Evolutionary conservation across 1,140 invertebrate genomes (phyloP), one percentile per base, ranked within the genome.

Genomic region (Macrocentrus cingulum): DNA sequence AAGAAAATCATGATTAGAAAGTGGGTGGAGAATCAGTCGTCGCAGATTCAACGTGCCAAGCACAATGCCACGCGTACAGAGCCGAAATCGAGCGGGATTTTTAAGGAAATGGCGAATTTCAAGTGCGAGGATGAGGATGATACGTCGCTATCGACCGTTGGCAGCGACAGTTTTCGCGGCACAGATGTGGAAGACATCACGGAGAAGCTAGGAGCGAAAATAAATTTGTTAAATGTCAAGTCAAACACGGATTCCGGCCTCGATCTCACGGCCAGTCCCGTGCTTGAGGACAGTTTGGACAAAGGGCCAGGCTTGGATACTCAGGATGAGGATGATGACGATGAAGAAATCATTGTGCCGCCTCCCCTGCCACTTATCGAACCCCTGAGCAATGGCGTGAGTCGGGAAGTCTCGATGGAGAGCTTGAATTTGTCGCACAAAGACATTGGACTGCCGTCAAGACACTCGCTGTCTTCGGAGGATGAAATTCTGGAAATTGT

Each of bases 1-100:
- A 95, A 95, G 68, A 92, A 92, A 69, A 90, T 86, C 59, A 95
- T 96, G 92, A 95, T 96, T 23, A 83, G 91, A 37, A 90, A 92
- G 74, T 96, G 93, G 93, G 92, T 95, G 0, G 92, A 94, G 79
- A 92, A 93, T 70, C 92, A 95, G 80, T 90, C 88, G 1, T 85
- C 86, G 6, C 90, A 91, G 76, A 89, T 92, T 48, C 86, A 79
- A 46, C 60, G 69, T 22, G 68, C 61, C 3, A 77, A 78, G 19
- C 71, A 77, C 37, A 52, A 57, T 1, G 25, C 61, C 1, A 51
- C 68, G 2, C 71, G 70, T 80, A 68, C 82, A 72, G 78, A 83
- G 72, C 75, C 45, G 75, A 80, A 75, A 65, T 76, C 60, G 72
- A 66, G 53, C 56, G 76, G 78, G 20, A 63, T 63, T 20, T 82